A percentile compares a stretch with the other conserved stretches of the same genome.
Evolutionary conservation across 2,113 vertebrate species (phyloP).

Genomic region (Romanogobio albipinnatus): DNA sequence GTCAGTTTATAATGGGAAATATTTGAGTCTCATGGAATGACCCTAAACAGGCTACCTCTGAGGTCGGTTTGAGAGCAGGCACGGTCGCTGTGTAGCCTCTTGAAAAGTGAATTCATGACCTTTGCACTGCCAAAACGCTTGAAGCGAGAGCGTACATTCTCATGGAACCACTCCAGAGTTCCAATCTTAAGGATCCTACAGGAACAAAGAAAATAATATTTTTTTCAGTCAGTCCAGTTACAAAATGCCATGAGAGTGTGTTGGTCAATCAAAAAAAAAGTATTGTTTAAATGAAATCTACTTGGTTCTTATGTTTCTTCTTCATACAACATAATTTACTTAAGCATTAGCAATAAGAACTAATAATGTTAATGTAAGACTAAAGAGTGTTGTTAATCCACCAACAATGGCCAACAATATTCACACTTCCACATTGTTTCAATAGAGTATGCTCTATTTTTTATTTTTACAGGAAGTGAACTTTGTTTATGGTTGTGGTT

Average conservation of each 20-base stretch:
- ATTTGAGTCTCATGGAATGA: background rate
- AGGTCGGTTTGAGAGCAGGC: constrained; percentile 60
- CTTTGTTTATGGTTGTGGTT: background rate
- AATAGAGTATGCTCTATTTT: background rate
- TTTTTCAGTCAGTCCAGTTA: background rate
- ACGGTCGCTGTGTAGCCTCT: constrained; percentile 72
- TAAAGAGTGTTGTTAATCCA: background rate
- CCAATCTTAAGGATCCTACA: constrained; percentile 85
- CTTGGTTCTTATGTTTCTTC: background rate
- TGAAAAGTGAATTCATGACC: constrained; percentile 86
- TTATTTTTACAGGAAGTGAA: background rate
- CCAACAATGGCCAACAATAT: background rate
- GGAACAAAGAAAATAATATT: background rate
- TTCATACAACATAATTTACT: background rate
- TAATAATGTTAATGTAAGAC: background rate
- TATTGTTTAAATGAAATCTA: background rate
- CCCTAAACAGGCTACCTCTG: constrained; percentile 59
- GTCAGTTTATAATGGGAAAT: background rate
- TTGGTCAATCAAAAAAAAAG: background rate
- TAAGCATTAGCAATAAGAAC: background rate
- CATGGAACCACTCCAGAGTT: constrained; percentile 90
- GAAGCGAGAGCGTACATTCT: constrained; percentile 85
- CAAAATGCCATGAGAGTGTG: background rate
- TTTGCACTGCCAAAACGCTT: constrained; percentile 91
- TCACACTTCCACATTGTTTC: background rate